Conservation (phyloP, 2,888 invertebrate species). For the Apamea epomidion region DNA sequence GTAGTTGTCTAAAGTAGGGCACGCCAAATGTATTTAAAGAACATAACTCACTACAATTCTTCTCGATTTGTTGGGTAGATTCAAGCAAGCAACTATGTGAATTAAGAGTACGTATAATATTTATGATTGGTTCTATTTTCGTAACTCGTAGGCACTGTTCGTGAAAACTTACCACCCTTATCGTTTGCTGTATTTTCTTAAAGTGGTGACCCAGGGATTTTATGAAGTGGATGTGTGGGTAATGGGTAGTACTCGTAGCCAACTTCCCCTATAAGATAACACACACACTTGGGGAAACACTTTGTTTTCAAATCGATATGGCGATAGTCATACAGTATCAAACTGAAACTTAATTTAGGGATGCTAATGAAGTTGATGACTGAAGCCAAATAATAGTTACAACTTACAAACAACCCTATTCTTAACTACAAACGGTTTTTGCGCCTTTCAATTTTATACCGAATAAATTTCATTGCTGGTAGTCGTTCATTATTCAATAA, state of each 20-base stretch:
- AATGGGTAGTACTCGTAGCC: not conserved
- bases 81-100: not conserved
- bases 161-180: not conserved
- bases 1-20: not conserved
- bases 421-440: not conserved
- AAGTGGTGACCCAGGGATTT: not conserved
- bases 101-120: not conserved
- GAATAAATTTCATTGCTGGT: too few relatives aligned
- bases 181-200: not conserved
- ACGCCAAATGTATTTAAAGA: not conserved
- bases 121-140: conserved; percentile 12
- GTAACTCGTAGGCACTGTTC: not conserved
- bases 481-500: not conserved
- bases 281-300: not conserved
- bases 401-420: not conserved
- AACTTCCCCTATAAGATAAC: not conserved
- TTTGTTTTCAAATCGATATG: not conserved
- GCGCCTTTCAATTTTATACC: not conserved
- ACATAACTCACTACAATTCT: not conserved
- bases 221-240: not conserved
- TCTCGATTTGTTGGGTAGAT: not conserved
- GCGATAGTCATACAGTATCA: not conserved
- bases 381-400: not conserved
- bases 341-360: not conserved
- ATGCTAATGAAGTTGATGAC: not conserved